These are phyloP conservation scores for Rhipidura dahli DNA, from an alignment of 2,113 vertebrate genomes.

Conservation along the genomic window DNA sequence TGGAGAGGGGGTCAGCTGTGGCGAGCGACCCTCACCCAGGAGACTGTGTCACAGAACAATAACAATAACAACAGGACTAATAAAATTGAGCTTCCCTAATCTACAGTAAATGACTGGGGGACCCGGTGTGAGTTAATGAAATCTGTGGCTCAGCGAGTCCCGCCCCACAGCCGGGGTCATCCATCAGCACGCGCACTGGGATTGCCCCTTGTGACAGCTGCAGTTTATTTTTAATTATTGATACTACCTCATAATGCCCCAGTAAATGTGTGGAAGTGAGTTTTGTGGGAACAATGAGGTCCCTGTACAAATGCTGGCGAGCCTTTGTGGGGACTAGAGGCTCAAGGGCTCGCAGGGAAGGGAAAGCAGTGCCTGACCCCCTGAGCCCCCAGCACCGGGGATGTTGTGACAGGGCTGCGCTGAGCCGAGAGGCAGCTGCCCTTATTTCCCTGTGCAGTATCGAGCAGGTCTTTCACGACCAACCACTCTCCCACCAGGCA, in stretches of 20 bases:
- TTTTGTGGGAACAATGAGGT: not conserved
- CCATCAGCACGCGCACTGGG: not conserved
- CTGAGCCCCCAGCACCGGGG: fast-evolving
- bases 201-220: not conserved
- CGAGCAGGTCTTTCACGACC: not conserved
- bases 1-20: not conserved
- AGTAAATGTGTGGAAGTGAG: not conserved
- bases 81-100: not conserved
- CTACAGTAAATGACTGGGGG: not conserved
- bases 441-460: not conserved
- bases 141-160: not conserved
- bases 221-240: conserved; percentile 36
- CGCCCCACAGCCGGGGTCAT: not conserved
- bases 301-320: not conserved
- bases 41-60: not conserved
- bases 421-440: fast-evolving
- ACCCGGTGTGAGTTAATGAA: not conserved
- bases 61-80: not conserved
- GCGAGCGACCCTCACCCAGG: fast-evolving
- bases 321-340: not conserved
- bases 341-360: fast-evolving
- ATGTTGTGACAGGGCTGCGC: not conserved
- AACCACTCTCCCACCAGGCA: not conserved
- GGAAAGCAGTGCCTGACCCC: not conserved
- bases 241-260: not conserved